These are phyloP conservation scores for Hafferia zeledoni DNA, from an alignment of 2,797 vertebrate species.

Conservation along the genomic window DNA sequence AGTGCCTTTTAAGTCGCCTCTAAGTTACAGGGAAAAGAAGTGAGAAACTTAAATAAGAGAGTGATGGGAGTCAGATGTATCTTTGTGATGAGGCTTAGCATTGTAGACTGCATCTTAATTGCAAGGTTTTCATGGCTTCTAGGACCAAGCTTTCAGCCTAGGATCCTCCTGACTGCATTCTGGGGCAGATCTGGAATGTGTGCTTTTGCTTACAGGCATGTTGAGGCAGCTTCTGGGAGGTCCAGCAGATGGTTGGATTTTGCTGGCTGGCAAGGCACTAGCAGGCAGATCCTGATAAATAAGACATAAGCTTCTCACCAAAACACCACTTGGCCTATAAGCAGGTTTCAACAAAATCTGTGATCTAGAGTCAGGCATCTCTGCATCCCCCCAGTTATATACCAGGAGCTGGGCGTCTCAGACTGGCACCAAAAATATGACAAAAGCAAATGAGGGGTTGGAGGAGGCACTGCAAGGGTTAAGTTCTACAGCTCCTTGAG, in stretches of 20 bases:
- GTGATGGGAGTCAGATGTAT: fast-evolving
- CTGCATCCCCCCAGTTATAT: not conserved
- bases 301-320: not conserved
- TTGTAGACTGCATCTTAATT: not conserved
- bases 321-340: not conserved
- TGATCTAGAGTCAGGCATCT: not conserved
- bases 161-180: not conserved
- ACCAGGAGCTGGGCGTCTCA: not conserved
- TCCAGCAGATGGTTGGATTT: not conserved
- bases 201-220: not conserved
- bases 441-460: not conserved
- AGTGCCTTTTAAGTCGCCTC: not conserved
- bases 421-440: not conserved
- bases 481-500: not conserved
- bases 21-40: not conserved
- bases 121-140: not conserved
- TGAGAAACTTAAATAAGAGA: not conserved
- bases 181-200: not conserved
- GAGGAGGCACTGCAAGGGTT: not conserved
- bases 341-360: not conserved
- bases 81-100: not conserved
- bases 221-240: not conserved
- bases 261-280: not conserved
- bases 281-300: not conserved
- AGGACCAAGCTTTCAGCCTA: too few relatives aligned